These are phyloP conservation scores for Apis laboriosa DNA, from an alignment of 1,140 invertebrate species.

Conservation along the genomic window DNA sequence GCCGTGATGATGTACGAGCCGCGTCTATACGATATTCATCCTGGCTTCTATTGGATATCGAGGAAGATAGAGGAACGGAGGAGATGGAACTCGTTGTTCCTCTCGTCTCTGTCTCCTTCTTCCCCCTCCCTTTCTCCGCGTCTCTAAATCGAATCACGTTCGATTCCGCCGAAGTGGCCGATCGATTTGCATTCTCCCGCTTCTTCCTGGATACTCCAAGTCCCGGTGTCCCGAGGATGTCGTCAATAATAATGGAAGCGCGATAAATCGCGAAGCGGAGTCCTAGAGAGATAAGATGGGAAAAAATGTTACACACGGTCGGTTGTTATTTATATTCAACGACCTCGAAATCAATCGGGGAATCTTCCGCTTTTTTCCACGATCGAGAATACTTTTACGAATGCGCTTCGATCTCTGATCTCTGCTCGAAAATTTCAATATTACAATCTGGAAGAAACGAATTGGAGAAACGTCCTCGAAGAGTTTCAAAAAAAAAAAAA, in stretches of 20 bases:
- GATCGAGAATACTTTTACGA: background rate
- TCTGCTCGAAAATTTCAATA: too few relatives aligned
- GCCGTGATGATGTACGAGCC: constrained; percentile 20
- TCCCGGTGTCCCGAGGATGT: background rate
- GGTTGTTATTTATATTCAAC: constrained; percentile 22
- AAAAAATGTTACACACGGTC: constrained; percentile 19
- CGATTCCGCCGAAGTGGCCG: background rate
- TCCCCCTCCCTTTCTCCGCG: background rate
- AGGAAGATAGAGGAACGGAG: background rate
- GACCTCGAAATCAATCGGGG: constrained; percentile 29
- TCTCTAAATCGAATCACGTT: constrained; percentile 34
- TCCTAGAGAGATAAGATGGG: too few relatives aligned
- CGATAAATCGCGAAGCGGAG: constrained; percentile 27
- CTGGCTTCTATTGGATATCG: background rate
- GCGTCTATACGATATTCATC: background rate
- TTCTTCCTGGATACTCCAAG: constrained; percentile 44
- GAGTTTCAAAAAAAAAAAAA: too few relatives aligned
- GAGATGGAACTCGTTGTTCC: background rate
- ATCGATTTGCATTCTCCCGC: constrained; percentile 37
- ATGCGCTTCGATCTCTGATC: too few relatives aligned
- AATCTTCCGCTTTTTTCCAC: constrained; percentile 16
- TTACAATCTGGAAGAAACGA: too few relatives aligned
- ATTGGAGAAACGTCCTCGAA: too few relatives aligned
- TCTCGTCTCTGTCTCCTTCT: constrained; percentile 5
- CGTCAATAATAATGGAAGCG: constrained; percentile 46